Conservation (phyloP, 2,113 vertebrate genomes). For the Pandion haliaetus region DNA sequence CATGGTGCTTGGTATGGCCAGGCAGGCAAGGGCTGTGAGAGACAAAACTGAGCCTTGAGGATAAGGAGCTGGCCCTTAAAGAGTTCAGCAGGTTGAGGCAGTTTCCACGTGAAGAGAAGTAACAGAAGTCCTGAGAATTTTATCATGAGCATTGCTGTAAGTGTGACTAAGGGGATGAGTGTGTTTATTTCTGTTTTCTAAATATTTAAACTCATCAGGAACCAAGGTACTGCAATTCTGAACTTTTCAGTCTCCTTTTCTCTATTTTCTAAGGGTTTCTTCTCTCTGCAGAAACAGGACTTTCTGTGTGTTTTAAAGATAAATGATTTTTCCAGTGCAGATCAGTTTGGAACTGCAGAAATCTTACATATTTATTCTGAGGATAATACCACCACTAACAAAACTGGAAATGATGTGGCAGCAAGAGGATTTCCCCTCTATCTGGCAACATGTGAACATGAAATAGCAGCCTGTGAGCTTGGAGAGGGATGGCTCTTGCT, state of each 20-base stretch:
- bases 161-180: not conserved
- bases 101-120: not conserved
- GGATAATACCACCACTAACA: not conserved
- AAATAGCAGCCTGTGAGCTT: not conserved
- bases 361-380: not conserved
- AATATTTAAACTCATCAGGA: not conserved
- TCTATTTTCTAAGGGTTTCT: not conserved
- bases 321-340: not conserved
- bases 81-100: not conserved
- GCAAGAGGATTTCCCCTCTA: not conserved
- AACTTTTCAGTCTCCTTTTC: not conserved
- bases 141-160: not conserved
- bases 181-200: not conserved
- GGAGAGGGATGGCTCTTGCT: not conserved
- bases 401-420: not conserved
- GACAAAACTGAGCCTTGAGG: not conserved
- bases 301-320: not conserved
- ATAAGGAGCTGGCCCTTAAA: not conserved
- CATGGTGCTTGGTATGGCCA: not conserved
- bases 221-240: not conserved
- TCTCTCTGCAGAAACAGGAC: not conserved
- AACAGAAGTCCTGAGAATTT: not conserved
- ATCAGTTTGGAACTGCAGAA: not conserved
- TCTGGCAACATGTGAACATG: not conserved
- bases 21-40: not conserved